Evolutionary conservation across 2,888 invertebrate genomes (phyloP).

Genomic region (Strigamia crassipes): DNA sequence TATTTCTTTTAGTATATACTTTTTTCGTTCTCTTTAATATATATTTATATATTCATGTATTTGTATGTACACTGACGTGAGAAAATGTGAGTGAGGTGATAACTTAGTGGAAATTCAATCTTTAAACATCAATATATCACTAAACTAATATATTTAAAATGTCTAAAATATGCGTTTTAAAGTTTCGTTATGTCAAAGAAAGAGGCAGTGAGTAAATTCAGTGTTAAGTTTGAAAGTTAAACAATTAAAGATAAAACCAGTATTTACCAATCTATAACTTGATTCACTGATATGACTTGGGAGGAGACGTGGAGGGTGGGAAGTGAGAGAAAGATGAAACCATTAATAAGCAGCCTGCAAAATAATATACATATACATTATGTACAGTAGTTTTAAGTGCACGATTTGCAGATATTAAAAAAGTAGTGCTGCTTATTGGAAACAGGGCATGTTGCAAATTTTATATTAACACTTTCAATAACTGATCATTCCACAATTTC

Average conservation of each 20-base stretch:
- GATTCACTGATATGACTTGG: not conserved
- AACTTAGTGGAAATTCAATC: not conserved
- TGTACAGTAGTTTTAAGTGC: constrained; percentile 17
- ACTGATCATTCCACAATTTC: not conserved
- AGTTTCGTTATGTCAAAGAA: not conserved
- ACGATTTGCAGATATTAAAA: constrained; percentile 17
- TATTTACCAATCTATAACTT: not conserved
- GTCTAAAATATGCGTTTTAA: not conserved
- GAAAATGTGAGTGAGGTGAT: not conserved
- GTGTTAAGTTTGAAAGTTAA: not conserved
- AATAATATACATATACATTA: not conserved
- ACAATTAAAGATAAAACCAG: not conserved
- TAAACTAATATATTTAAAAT: not conserved
- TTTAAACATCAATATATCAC: not conserved
- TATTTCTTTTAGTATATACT: not conserved
- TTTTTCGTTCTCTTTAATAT: not conserved
- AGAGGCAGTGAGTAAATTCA: constrained; percentile 6
- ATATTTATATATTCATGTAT: not conserved
- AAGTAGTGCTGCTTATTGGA: constrained; percentile 8
- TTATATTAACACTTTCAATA: not conserved
- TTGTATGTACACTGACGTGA: not conserved
- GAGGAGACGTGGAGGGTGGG: too few relatives aligned
- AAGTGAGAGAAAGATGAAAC: not conserved
- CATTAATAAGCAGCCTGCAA: not conserved
- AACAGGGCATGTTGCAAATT: not conserved